phyloP scores from a whole-genome alignment of 2,888 invertebrate species.

The Meta bourneti region DNA sequence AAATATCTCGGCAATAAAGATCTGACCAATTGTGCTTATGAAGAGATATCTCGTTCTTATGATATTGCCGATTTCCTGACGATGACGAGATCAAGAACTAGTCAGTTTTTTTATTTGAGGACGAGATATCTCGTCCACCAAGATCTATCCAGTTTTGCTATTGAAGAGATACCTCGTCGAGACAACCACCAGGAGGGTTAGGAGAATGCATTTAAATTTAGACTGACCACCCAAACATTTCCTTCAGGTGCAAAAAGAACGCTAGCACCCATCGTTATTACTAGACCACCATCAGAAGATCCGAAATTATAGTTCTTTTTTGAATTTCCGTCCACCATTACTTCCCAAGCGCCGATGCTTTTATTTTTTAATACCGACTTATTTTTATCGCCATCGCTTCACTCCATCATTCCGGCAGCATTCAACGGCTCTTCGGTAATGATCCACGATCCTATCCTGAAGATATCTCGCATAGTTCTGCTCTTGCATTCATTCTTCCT shows the following conservation, averaged over 20 bases:
- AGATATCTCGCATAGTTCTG: conserved; percentile 51
- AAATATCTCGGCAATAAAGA: no score
- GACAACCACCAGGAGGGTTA: no score
- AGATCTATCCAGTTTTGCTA: no score
- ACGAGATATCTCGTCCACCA: no score
- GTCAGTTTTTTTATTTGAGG: no score
- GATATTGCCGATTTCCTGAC: no score
- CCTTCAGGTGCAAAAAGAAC: background rate
- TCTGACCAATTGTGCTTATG: no score
- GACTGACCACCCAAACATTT: no score
- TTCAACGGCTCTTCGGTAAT: conserved; percentile 25
- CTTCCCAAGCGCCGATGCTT: background rate
- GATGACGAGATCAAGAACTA: background rate
- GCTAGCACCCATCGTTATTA: background rate
- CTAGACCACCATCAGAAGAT: background rate
- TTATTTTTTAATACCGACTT: conserved; percentile 39
- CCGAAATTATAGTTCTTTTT: background rate
- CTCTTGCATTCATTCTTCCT: conserved; percentile 41
- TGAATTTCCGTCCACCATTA: background rate
- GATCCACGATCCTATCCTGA: conserved; percentile 36
- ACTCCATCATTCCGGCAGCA: conserved; percentile 31
- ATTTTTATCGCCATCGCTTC: conserved; percentile 24
- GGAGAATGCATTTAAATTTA: no score
- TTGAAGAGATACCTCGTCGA: no score
- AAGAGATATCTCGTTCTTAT: no score